Evolutionary conservation across 2,888 invertebrate species (phyloP).

Genomic region (Augiades crinisus): DNA sequence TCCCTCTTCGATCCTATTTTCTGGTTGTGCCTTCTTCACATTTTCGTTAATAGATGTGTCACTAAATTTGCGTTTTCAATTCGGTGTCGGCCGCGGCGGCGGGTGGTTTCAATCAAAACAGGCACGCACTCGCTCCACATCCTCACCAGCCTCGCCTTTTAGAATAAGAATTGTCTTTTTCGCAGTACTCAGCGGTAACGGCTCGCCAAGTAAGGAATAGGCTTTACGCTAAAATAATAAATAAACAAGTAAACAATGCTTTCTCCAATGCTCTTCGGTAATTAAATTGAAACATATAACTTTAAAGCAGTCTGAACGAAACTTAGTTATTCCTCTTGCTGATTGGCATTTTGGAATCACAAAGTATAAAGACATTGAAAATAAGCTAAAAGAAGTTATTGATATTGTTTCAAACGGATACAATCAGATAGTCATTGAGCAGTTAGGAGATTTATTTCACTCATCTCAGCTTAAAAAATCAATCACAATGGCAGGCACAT

Average conservation of each 20-base stretch:
- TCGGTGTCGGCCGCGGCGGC: slow-evolving; percentile 53
- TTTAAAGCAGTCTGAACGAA: no score
- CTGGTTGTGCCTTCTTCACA: slow-evolving; percentile 58
- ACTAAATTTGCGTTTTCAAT: slow-evolving; percentile 79
- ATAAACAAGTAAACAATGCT: neutral
- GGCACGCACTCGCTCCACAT: slow-evolving; percentile 77
- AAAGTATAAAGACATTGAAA: no score
- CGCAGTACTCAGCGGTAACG: slow-evolving; percentile 59
- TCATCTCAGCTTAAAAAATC: no score
- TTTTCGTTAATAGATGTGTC: slow-evolving; percentile 77
- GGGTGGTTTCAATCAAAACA: slow-evolving; percentile 75
- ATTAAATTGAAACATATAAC: no score
- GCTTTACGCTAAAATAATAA: slow-evolving; percentile 35
- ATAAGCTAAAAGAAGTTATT: no score
- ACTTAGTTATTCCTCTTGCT: no score
- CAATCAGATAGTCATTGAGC: no score
- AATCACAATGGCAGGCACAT: no score
- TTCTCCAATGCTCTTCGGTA: no score
- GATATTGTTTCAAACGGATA: no score
- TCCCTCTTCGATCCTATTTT: slow-evolving; percentile 52
- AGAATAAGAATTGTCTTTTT: slow-evolving; percentile 81
- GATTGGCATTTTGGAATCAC: no score
- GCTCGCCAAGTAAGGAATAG: slow-evolving; percentile 51
- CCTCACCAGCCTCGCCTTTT: slow-evolving; percentile 74
- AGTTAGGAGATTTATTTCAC: no score